Percentiles rank a stretch among this genome's conserved stretches.
phyloP scores from a whole-genome alignment of 2,888 invertebrate species.

The Meloe dianella region DNA sequence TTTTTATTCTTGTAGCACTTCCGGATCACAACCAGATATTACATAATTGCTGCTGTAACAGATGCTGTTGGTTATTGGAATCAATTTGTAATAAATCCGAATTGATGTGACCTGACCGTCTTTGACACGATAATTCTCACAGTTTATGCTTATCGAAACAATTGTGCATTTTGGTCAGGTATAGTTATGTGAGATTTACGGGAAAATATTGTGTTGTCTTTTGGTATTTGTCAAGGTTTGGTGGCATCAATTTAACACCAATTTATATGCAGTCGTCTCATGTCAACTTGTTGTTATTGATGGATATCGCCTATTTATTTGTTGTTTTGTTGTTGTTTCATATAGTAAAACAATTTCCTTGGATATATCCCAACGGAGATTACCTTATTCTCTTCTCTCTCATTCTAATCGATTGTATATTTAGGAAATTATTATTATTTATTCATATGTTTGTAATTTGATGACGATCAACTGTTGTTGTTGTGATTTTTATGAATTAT shows the following conservation, averaged over 20 bases:
- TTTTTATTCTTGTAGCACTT: not conserved
- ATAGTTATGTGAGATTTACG: not conserved
- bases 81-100: not conserved
- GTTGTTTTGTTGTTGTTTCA: not conserved
- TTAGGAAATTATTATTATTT: not conserved
- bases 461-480: no score
- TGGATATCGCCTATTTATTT: not conserved
- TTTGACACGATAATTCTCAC: no score
- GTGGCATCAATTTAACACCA: not conserved
- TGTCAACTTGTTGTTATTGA: slow-evolving; percentile 9
- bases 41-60: not conserved
- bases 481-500: not conserved
- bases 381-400: not conserved
- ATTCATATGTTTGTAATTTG: not conserved
- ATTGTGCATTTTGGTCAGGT: not conserved
- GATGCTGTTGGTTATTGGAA: not conserved
- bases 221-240: slow-evolving; percentile 2
- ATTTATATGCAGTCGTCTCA: slow-evolving; percentile 8
- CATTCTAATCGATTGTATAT: not conserved
- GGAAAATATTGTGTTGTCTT: not conserved
- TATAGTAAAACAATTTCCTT: slow-evolving; percentile 6
- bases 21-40: not conserved
- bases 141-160: no score
- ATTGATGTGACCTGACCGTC: not conserved
- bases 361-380: not conserved